Evolutionary conservation across 2,797 vertebrate species (phyloP).

Genomic region (Peromyscus attwateri): DNA sequence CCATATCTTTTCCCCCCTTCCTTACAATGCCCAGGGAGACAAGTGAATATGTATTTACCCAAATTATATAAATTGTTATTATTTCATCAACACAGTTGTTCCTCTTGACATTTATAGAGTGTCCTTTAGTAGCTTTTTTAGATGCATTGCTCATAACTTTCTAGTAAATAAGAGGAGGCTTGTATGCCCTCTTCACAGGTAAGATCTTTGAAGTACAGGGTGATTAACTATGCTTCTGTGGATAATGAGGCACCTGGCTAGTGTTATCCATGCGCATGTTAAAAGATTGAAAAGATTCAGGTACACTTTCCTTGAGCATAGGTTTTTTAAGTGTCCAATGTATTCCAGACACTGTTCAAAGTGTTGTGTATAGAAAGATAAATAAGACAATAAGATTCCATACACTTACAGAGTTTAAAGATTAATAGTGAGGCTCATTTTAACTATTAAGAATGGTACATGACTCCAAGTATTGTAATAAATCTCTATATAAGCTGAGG

Average conservation of each 20-base stretch:
- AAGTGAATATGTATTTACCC: constrained; percentile 75
- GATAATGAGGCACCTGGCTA: constrained; percentile 75
- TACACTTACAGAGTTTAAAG: not conserved
- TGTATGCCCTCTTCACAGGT: constrained; percentile 64
- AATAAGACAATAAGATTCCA: not conserved
- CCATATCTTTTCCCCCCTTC: not conserved
- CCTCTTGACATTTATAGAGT: constrained; percentile 82
- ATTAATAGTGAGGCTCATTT: constrained; percentile 28
- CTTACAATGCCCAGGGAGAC: constrained; percentile 53
- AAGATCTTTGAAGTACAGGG: constrained; percentile 68
- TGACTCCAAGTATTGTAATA: not conserved
- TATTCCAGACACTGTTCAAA: constrained; percentile 10
- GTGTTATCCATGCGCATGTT: not conserved
- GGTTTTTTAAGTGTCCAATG: constrained; percentile 17
- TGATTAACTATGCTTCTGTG: constrained; percentile 68
- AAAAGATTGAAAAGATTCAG: constrained; percentile 30
- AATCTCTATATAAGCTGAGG: not conserved
- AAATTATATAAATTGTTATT: constrained; percentile 78
- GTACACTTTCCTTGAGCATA: constrained; percentile 12
- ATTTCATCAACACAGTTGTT: constrained; percentile 79
- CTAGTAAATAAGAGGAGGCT: constrained; percentile 75
- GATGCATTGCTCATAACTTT: constrained; percentile 52
- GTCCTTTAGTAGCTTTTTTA: constrained; percentile 64
- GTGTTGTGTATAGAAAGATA: constrained; percentile 30
- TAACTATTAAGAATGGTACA: constrained; percentile 31